Base-by-base conservation (phyloP, 2,888 invertebrate species). In the Hipparchia sbordonii region DNA sequence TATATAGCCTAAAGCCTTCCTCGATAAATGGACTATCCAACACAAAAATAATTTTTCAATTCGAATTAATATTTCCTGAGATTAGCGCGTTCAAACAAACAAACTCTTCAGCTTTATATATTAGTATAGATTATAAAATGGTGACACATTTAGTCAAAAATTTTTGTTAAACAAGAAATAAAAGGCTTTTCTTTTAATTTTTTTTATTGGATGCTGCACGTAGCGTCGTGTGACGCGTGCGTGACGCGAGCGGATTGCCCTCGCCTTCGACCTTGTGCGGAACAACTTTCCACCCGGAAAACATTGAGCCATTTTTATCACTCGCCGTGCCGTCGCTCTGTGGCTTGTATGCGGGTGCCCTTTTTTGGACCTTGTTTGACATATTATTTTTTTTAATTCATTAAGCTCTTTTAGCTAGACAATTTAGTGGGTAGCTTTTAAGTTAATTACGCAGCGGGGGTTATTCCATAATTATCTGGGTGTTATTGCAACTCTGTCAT, bases 231-330 rank as follows among this genome's bases (percentile, higher is more conserved):
- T 87, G 86, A 87, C 87, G 87, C 83, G 80, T 71, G 71, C 12
- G 72, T 52, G 67, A 56, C 67, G 67, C 56, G 76, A 78, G 79
- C 82, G 83, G 83, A 85, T 82, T 85, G 89, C 85, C 88, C 88
- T 85, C 84, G 78, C 78, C 80, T 72, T 77, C 82, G 87, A 86
- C 90, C 91, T 90, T 90, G 90, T 82, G 77, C 81, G 81, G 85
- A 86, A 85, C 91, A 89, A 90, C 91, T 91, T 91, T 91, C 90
- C 87, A 90, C 89, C 89, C 90, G 91, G 91, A 91, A 89, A 81
- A 83, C 78, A 75, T 73, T 76, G 75, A 77, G 82, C 84, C 81
- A 81, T 83, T 82, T 84, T 82, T 80, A 81, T 82, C 77, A 77
- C 74, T 73, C 33, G 52, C 71, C 39, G 59, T 10, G 12, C 33